Conservation (phyloP, 37 sponge, comb jelly and placozoan genomes). For the Corticium candelabrum region DNA sequence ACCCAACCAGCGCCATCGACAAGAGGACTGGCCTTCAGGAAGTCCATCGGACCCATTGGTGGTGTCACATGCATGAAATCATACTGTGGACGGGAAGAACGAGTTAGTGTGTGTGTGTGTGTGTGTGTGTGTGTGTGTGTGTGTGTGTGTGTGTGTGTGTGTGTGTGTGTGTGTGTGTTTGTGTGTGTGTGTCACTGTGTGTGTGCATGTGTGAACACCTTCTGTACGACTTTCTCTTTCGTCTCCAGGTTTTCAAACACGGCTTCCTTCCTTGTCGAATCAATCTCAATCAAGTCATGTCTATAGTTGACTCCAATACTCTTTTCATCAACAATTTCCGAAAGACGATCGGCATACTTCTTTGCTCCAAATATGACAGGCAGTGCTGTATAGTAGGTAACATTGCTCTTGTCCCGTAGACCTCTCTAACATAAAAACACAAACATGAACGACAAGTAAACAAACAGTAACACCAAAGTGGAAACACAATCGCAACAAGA, state of each 20-base stretch:
- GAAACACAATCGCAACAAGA: no score
- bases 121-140: neutral
- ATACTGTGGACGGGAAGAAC: slow-evolving; percentile 32
- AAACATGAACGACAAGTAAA: no score
- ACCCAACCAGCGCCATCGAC: slow-evolving; percentile 69
- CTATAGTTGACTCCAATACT: slow-evolving; percentile 44
- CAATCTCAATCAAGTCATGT: slow-evolving; percentile 52
- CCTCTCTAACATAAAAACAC: slow-evolving; percentile 32
- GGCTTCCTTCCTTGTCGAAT: slow-evolving; percentile 39
- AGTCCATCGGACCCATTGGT: slow-evolving; percentile 68
- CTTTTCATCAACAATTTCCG: slow-evolving; percentile 43
- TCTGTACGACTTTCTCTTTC: slow-evolving; percentile 5
- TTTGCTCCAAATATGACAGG: slow-evolving; percentile 83
- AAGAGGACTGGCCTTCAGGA: slow-evolving; percentile 53
- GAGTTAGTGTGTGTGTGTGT: neutral
- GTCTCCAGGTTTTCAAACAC: slow-evolving; percentile 54
- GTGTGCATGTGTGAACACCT: neutral
- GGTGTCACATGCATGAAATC: slow-evolving; percentile 75
- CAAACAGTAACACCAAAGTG: no score
- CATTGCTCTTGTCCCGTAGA: slow-evolving; percentile 39
- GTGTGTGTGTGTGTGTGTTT: neutral
- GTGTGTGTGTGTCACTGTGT: neutral
- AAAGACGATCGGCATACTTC: slow-evolving; percentile 69
- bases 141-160: neutral
- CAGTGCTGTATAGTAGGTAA: slow-evolving; percentile 62